phyloP scores from a whole-genome alignment of 2,113 vertebrate genomes.

The Pterocles orientalis region DNA sequence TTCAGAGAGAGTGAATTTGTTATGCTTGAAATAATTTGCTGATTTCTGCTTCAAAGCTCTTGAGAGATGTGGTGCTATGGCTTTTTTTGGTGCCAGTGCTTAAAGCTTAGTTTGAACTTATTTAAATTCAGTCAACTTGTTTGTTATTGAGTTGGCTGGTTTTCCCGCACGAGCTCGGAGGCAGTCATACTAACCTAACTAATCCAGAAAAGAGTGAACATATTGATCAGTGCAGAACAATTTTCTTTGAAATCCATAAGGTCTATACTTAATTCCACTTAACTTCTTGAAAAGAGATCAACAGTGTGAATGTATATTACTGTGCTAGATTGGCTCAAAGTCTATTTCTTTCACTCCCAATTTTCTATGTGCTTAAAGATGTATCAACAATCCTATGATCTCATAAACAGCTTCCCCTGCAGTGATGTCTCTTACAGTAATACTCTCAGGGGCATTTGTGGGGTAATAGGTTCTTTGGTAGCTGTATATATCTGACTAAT shows the following conservation, averaged over 20 bases:
- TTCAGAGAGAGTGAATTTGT: neutral
- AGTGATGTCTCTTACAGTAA: neutral
- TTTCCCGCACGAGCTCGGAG: neutral
- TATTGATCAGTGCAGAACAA: neutral
- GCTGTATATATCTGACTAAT: neutral
- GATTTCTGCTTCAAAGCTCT: neutral
- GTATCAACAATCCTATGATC: neutral
- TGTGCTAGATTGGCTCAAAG: neutral
- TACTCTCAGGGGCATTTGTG: neutral
- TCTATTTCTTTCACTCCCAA: neutral
- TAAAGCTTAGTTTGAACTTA: neutral
- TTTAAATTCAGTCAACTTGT: neutral
- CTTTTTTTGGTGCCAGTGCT: neutral
- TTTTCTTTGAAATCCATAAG: neutral
- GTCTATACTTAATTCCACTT: neutral
- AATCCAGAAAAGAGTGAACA: neutral
- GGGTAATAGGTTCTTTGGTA: neutral
- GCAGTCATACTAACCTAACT: neutral
- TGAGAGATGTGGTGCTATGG: neutral
- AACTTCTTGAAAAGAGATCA: neutral
- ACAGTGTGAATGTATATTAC: neutral
- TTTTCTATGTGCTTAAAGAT: neutral
- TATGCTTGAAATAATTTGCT: neutral
- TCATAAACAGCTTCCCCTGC: neutral
- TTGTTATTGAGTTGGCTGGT: neutral